phyloP scores from a whole-genome alignment of 2,113 vertebrate genomes.

The western clawed frog (Xenopus tropicalis) region DNA sequence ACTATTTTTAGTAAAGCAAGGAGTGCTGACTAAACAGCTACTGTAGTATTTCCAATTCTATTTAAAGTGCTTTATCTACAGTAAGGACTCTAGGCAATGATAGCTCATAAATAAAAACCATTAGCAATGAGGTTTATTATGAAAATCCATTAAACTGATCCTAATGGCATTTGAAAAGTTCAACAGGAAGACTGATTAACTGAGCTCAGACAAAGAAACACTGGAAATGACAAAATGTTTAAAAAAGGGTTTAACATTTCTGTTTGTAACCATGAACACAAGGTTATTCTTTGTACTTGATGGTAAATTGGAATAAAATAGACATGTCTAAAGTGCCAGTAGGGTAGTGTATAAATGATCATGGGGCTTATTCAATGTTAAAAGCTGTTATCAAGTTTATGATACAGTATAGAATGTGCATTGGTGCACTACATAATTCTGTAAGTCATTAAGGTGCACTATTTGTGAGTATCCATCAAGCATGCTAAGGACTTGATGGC shows the following conservation, averaged over 20 bases:
- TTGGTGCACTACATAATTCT: too few relatives aligned
- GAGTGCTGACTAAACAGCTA: too few relatives aligned
- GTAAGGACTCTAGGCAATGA: background rate
- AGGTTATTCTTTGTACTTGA: background rate
- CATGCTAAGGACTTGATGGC: too few relatives aligned
- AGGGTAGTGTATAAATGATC: background rate
- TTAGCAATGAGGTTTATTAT: constrained; percentile 14
- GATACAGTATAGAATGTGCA: too few relatives aligned
- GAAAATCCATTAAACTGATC: constrained; percentile 6
- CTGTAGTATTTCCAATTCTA: too few relatives aligned
- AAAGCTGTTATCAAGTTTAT: too few relatives aligned
- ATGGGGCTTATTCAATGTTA: too few relatives aligned
- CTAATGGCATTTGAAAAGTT: constrained; percentile 18
- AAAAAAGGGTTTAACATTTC: constrained; percentile 8
- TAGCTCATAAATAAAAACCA: constrained; percentile 15
- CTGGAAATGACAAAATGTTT: background rate
- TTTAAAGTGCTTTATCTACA: too few relatives aligned
- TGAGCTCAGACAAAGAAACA: background rate
- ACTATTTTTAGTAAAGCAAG: too few relatives aligned
- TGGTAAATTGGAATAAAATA: background rate
- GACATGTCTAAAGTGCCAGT: constrained; percentile 2
- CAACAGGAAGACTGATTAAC: constrained; percentile 1
- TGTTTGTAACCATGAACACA: background rate
- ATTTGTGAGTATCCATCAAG: too few relatives aligned
- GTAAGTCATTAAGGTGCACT: too few relatives aligned